Evolutionary conservation across 2,888 invertebrate genomes (phyloP), one percentile per base, ranked within the genome.

Genomic region (Tridacna gigas): DNA sequence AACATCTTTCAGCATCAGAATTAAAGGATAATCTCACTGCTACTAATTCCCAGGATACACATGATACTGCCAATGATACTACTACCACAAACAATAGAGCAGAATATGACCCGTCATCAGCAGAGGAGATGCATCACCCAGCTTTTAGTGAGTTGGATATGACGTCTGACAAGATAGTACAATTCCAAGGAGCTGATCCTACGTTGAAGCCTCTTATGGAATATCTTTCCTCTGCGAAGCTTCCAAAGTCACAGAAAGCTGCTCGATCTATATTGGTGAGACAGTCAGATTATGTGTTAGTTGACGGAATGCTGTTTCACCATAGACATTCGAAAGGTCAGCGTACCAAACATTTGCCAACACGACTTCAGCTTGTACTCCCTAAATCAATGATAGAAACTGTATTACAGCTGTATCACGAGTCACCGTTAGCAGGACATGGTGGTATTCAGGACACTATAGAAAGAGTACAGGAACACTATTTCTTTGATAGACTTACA

Each of bases 381-480:
- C 83, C 87, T 13, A 20, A 77, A 2, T 18, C 77, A 12, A 26
- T 79, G 13, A 71, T 84, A 18, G 20, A 37, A 28, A 28, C 77
- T 20, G 84, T 84, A 1, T 26, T 86, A 15, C 18, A 74, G 20
- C 26, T 84, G 25, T 86, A 69, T 74, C 84, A 88, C 79, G 84
- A 88, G 25, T 77, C 84, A 2, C 79, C 83, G 5, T 20, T 88
- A 15, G 80, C 76, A 18, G 80, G 71, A 5, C 86, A 88, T 66
- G 67, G 78, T 79, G 84, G 82, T 4, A 83, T 86, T 61, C 82
- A 82, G 11, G 80, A 88, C 67, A 88, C 88, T 45, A 61, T 83
- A 18, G 88, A 88, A 47, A 51, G 71, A 37, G 69, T 84, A 0
- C 66, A 69, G 25, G 84, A 84, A 28, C 74, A 88, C 26, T 86